Percentiles rank a stretch among this genome's conserved stretches.
Conservation (phyloP, 2,888 invertebrate genomes). For the Mythimna vitellina region DNA sequence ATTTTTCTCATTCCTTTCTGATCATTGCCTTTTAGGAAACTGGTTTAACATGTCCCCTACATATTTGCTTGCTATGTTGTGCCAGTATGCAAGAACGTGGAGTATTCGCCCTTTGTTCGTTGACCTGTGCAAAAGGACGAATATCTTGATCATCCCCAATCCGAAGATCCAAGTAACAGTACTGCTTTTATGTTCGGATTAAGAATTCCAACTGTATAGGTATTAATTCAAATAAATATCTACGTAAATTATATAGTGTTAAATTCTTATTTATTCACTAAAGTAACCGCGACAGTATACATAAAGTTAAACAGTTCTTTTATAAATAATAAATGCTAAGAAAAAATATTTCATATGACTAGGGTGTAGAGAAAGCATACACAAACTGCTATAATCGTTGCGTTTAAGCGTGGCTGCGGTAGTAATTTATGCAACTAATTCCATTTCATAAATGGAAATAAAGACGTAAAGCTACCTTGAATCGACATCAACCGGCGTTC, state of each 20-base stretch:
- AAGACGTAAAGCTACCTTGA: not conserved
- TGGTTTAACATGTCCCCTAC: not conserved
- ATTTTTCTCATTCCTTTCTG: not conserved
- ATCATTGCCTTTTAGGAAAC: not conserved
- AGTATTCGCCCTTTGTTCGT: conserved; percentile 48
- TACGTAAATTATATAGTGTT: not conserved
- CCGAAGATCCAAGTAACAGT: conserved; percentile 33
- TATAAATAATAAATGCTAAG: not conserved
- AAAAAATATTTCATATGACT: not conserved
- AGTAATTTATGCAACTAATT: not conserved
- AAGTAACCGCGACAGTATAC: not conserved
- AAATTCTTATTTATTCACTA: not conserved
- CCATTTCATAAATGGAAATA: not conserved
- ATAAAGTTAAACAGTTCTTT: not conserved
- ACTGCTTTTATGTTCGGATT: conserved; percentile 36
- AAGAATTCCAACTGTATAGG: conserved; percentile 15
- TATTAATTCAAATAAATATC: conserved; percentile 1
- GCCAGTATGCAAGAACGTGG: conserved; percentile 41
- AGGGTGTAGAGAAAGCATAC: not conserved
- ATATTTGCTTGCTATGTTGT: conserved; percentile 17
- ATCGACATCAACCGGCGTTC: not conserved
- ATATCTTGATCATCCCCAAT: conserved; percentile 48
- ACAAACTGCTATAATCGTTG: not conserved
- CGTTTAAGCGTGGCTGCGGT: not conserved
- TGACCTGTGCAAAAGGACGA: conserved; percentile 54